A percentile compares a stretch with the other conserved stretches of the same genome.
phyloP scores from a whole-genome alignment of 2,888 invertebrate genomes.

The Heteromurus nitidus region DNA sequence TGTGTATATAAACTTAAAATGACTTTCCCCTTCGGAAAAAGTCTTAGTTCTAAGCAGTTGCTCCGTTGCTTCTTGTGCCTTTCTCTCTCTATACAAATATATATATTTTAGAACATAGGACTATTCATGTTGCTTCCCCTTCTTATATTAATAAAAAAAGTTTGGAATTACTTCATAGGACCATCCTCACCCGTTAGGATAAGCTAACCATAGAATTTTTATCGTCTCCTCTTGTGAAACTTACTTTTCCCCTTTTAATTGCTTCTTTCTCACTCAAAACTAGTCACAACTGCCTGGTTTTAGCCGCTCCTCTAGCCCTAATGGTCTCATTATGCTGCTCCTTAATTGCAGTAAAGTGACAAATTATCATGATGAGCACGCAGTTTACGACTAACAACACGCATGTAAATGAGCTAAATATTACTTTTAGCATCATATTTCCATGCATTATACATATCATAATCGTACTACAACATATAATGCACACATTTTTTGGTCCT shows the following conservation, averaged over 20 bases:
- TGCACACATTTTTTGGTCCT: no score
- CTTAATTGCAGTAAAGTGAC: slow-evolving; percentile 28
- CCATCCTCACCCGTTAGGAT: not conserved
- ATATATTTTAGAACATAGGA: not conserved
- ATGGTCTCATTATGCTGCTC: slow-evolving; percentile 23
- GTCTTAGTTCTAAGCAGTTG: no score
- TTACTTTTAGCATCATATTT: not conserved
- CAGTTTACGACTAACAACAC: not conserved
- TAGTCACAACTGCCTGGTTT: slow-evolving; percentile 15
- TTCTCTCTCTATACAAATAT: not conserved
- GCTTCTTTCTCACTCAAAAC: slow-evolving; percentile 35
- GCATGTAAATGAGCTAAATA: slow-evolving; percentile 7
- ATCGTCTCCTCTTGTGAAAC: not conserved
- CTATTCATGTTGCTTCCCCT: not conserved
- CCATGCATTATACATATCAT: no score
- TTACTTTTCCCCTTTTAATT: slow-evolving; percentile 26
- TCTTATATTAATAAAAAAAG: not conserved
- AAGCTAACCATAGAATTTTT: slow-evolving; percentile 34
- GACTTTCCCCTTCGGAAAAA: slow-evolving; percentile 6
- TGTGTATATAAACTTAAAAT: slow-evolving; percentile 3
- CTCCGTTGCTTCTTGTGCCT: not conserved
- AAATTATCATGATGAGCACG: slow-evolving; percentile 18
- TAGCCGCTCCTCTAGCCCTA: slow-evolving; percentile 3
- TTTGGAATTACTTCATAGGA: not conserved
- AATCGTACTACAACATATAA: no score